These are phyloP conservation scores for Notodonta ziczac DNA, from an alignment of 2,888 invertebrate species.

Conservation along the genomic window DNA sequence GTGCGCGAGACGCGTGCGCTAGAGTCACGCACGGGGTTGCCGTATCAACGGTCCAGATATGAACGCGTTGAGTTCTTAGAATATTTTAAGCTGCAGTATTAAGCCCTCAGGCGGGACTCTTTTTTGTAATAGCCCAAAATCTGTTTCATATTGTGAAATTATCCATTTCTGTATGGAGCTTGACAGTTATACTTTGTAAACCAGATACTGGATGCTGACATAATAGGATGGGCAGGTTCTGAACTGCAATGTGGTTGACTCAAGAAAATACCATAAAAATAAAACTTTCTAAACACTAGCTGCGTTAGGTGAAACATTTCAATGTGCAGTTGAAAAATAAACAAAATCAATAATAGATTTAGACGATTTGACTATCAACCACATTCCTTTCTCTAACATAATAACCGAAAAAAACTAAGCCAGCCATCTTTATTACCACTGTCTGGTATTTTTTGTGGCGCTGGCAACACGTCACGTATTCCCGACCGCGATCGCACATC, in stretches of 20 bases:
- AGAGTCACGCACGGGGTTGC: constrained; percentile 43
- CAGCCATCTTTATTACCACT: constrained; percentile 6
- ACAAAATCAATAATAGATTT: not conserved
- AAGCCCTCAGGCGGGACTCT: no score
- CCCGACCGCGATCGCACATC: constrained; percentile 33
- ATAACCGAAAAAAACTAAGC: not conserved
- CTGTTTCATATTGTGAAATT: no score
- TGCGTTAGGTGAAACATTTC: no score
- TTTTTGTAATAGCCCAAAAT: no score
- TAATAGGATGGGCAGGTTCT: no score
- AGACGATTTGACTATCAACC: constrained; percentile 7
- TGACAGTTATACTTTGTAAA: no score
- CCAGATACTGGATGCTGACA: no score
- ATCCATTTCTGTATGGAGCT: no score
- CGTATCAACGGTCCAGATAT: not conserved
- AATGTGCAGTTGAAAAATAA: not conserved
- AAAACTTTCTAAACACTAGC: no score
- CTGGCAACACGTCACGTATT: constrained; percentile 30
- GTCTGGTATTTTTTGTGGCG: constrained; percentile 4
- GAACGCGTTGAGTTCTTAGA: not conserved
- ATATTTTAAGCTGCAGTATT: not conserved
- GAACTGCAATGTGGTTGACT: no score
- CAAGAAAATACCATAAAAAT: no score
- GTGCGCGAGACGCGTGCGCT: constrained; percentile 58
- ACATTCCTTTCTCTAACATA: not conserved